These are phyloP conservation scores for Tapirus terrestris DNA, from an alignment of 2,113 vertebrate genomes.

Conservation along the genomic window DNA sequence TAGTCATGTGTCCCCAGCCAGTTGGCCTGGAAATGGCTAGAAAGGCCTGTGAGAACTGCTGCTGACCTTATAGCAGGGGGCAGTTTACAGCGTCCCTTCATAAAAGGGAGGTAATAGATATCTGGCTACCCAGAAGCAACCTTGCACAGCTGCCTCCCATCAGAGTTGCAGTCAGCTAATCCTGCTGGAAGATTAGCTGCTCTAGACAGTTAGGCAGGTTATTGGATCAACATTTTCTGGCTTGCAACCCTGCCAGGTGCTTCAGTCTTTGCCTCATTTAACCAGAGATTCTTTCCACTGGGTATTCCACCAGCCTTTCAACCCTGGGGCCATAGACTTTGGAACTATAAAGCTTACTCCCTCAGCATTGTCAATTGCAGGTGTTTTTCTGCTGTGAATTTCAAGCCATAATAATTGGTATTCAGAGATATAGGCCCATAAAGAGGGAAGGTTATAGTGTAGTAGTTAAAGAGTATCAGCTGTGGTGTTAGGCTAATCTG, in stretches of 20 bases:
- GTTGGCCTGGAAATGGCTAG: slow-evolving; percentile 3
- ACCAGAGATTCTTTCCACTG: slow-evolving; percentile 40
- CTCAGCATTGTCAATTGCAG: background rate
- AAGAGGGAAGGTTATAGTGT: background rate
- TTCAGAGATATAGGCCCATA: background rate
- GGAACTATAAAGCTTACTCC: background rate
- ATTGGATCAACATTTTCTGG: slow-evolving; percentile 63
- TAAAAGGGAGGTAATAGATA: background rate
- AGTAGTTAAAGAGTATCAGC: background rate
- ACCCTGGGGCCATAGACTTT: background rate
- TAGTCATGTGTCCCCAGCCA: background rate
- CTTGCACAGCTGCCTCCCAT: slow-evolving; percentile 62
- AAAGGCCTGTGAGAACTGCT: background rate
- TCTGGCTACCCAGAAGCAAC: slow-evolving; percentile 24
- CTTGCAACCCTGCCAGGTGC: slow-evolving; percentile 16
- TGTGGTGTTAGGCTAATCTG: background rate
- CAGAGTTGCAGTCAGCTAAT: slow-evolving; percentile 35
- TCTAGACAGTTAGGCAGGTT: slow-evolving; percentile 36
- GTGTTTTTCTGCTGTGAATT: background rate
- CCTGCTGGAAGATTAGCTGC: slow-evolving; percentile 51
- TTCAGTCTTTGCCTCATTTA: slow-evolving; percentile 49
- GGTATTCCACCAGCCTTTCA: slow-evolving; percentile 25
- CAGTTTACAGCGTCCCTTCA: background rate
- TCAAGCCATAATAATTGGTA: background rate
- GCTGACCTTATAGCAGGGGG: background rate